Evolutionary conservation across 2,113 vertebrate species (phyloP), one percentile per base, ranked within the genome.

Genomic region (Tichodroma muraria): DNA sequence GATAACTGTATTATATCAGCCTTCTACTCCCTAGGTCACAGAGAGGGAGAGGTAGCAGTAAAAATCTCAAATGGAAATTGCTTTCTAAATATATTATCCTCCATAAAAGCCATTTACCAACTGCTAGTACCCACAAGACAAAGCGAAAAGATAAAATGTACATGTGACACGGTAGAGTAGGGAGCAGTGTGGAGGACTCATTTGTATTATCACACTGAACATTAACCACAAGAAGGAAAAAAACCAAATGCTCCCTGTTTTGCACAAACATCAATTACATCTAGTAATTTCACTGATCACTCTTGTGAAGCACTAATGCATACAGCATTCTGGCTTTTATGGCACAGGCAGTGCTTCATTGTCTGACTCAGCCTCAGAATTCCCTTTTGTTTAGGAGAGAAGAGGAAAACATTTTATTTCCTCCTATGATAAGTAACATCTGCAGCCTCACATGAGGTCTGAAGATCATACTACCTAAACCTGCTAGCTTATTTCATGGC

Each of bases 141-240:
- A 97, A 97, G 89, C 44, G 57, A 96, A 94, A 81, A 92, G 75
- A 95, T 22, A 31, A 95, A 95, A 90, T 94, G 90, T 86, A 81
- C 66, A 50, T 69, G 66, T 91, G 90, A 96, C 68, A 93, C 24
- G 19, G 94, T 38, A 47, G 65, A 80, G 54, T 19, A 49, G 50
- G 52, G 50, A 94, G 53, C 5, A 1, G 27, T 47, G 69, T 8
- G 27, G 83, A 95, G 84, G 75, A 81, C 76, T 96, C 89, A 93
- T 97, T 96, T 96, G 96, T 95, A 97, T 97, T 94, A 97, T 96
- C 84, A 97, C 93, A 96, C 92, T 97, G 93, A 98, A 93, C 97
- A 97, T 97, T 97, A 98, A 97, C 95, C 89, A 97, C 95, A 97
- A 97, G 94, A 94, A 97, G 78, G 45, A 92, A 96, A 97, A 96